Evolutionary conservation across 2,888 invertebrate species (phyloP).

Genomic region (Hemaris fuciformis): DNA sequence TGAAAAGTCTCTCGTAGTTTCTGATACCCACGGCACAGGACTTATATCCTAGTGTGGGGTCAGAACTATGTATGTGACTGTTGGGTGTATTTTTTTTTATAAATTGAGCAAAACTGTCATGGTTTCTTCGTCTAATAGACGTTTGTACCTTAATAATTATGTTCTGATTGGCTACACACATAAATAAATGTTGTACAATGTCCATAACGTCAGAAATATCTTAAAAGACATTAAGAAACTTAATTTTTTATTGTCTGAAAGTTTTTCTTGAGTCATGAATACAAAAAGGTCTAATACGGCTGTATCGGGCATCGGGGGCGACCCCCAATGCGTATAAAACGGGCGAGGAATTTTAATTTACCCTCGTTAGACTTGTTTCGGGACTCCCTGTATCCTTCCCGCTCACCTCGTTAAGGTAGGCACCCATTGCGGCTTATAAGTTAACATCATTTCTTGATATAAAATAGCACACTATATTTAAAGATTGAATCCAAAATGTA

Average conservation of each 20-base stretch:
- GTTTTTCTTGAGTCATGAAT: slow-evolving; percentile 1
- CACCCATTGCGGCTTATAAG: background rate
- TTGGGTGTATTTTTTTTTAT: too few species aligned
- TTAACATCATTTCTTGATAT: background rate
- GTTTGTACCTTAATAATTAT: too few species aligned
- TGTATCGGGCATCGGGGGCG: slow-evolving; percentile 32
- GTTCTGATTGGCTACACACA: too few species aligned
- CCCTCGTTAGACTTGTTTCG: slow-evolving; percentile 61
- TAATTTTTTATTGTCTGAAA: background rate
- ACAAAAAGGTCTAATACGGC: background rate
- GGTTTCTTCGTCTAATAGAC: too few species aligned
- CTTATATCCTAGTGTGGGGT: too few species aligned
- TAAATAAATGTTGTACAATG: background rate
- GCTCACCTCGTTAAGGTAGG: slow-evolving; percentile 21
- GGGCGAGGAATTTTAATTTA: slow-evolving; percentile 69
- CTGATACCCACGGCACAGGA: too few species aligned
- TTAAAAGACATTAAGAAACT: background rate
- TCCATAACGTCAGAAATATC: background rate
- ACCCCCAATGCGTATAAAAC: slow-evolving; percentile 49
- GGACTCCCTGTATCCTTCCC: slow-evolving; percentile 31
- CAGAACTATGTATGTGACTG: too few species aligned
- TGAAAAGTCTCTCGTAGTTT: too few species aligned
- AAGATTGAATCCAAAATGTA: too few species aligned
- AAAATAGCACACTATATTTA: too few species aligned
- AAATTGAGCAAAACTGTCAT: too few species aligned